phyloP scores from a whole-genome alignment of 2,797 vertebrate species.

The Numenius phaeopus region DNA sequence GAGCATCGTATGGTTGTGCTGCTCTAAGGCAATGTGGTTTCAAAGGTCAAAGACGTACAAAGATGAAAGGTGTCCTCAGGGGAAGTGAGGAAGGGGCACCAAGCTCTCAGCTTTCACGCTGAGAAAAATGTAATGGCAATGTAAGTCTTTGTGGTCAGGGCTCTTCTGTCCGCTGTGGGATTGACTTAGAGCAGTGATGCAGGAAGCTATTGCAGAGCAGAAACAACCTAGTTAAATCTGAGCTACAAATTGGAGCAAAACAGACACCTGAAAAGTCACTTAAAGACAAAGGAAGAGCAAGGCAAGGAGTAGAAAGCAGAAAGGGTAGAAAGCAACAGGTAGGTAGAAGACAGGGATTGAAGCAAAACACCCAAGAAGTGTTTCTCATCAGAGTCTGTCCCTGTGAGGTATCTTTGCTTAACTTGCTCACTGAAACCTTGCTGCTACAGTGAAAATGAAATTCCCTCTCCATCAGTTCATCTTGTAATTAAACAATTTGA shows the following conservation, averaged over 20 bases:
- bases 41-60: background rate
- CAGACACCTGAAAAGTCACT: background rate
- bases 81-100: background rate
- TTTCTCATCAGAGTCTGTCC: background rate
- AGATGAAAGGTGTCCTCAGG: background rate
- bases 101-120: background rate
- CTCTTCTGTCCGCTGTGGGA: background rate
- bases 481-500: background rate
- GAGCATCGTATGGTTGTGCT: fast-evolving
- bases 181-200: background rate
- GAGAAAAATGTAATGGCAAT: background rate
- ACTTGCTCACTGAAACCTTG: background rate
- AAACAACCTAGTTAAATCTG: background rate
- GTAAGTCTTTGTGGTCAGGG: background rate
- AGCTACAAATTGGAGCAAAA: background rate
- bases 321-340: background rate
- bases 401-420: background rate
- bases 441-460: background rate
- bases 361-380: background rate
- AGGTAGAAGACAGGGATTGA: background rate
- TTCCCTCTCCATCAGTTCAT: background rate
- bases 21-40: fast-evolving
- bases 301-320: background rate
- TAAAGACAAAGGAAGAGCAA: background rate
- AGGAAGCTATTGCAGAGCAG: background rate